Conservation (phyloP, 1,140 invertebrate genomes). For the Zaprionus tsacasi region DNA sequence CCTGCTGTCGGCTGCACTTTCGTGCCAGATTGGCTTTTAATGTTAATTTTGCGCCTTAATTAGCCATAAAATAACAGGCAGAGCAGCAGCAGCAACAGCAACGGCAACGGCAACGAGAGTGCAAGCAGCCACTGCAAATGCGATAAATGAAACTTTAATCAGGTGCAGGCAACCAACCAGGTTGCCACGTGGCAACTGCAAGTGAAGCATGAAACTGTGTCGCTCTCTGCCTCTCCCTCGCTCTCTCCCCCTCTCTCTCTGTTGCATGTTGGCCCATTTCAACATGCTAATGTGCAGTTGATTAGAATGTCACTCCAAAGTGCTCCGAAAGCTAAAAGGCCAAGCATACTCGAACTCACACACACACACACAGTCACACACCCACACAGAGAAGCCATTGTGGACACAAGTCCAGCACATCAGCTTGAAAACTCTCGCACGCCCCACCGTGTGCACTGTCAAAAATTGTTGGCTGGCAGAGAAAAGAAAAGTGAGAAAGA, state of each 20-base stretch:
- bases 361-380: neutral
- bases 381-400: neutral
- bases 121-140: conserved; percentile 16
- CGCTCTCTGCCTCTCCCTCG: neutral
- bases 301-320: conserved; percentile 77
- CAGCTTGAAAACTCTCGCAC: neutral
- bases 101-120: neutral
- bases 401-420: neutral
- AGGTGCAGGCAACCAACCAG: conserved; percentile 41
- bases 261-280: conserved; percentile 57
- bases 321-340: conserved; percentile 23
- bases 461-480: neutral
- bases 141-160: conserved; percentile 61
- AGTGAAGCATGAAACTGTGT: conserved; percentile 34
- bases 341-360: neutral
- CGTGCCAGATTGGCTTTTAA: conserved; percentile 76
- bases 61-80: conserved; percentile 69
- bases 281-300: conserved; percentile 77
- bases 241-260: neutral
- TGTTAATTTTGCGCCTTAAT: conserved; percentile 78
- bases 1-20: conserved; percentile 40
- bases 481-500: conserved; percentile 20
- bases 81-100: neutral
- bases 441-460: neutral
- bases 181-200: conserved; percentile 11